Base-by-base conservation (phyloP, 2,797 vertebrate genomes). In the Melopsittacus undulatus region DNA sequence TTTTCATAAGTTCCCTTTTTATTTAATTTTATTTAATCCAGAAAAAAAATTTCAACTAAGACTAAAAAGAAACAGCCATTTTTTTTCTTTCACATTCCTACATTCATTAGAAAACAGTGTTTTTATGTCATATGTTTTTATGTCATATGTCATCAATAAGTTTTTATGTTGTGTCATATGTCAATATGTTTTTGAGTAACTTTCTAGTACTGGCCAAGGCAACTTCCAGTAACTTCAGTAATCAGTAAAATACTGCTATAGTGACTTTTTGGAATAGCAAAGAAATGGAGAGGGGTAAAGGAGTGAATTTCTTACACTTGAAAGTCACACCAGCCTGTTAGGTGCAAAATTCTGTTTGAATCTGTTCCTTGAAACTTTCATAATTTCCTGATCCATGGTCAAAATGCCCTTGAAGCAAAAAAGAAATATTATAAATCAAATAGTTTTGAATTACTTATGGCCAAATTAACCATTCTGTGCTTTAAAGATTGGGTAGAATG, bases 351-450 rank as follows among this genome's bases (percentile, higher is more conserved):
- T 80, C 43, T 80, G 6, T 54, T 89, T 83, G 61, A 92, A 77
- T 48, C 51, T 80, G 16, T 42, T 87, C 62, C 48, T 87, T 73
- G 38, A 87, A 91, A 81, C 24, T 40, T 84, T 66, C 54, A 36
- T 13, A 36, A 34, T 81, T 67, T 85, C 48, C 75, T 92, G 23
- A 64, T 74, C 30, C 62, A 49, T 68, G 90, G 86, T 95, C 82
- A 95, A 92, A 94, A 74, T 78, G 72, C 22, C 89, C 83, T 67
- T 17, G 20, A 79, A 84, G 54, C 82, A n/a, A 80, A 77, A 79
- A 93, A 83, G 38, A 26, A 7, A 0, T 66, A 68, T 24, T 54
- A 79, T 43, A 76, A 93, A 92, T 48, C 26, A 91, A 92, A 49
- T 68, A 81, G 52, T 38, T 83, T 87, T 68, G n/a, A 88, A 80